A percentile compares a stretch with the other conserved stretches of the same genome.
Evolutionary conservation across 2,888 invertebrate species (phyloP).

Genomic region (Chaetogeoica ovagalla): DNA sequence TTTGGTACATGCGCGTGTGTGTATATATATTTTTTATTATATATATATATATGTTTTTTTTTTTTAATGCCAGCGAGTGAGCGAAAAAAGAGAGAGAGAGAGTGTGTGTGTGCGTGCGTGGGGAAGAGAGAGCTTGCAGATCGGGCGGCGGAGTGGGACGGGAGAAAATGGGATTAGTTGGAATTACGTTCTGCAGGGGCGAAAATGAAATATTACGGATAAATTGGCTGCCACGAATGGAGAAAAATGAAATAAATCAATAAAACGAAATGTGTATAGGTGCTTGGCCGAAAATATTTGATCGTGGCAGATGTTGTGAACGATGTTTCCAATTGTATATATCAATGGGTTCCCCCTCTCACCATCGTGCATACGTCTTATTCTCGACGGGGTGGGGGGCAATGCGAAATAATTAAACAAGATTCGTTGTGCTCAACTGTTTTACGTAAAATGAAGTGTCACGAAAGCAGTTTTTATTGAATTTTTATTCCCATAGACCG

Average conservation of each 20-base stretch:
- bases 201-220: slow-evolving; percentile 35
- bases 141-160: no score
- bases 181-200: slow-evolving; percentile 17
- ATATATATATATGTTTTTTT: not conserved
- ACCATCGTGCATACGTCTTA: no score
- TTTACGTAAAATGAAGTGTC: not conserved
- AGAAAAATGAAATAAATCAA: slow-evolving; percentile 25
- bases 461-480: not conserved
- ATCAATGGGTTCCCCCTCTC: not conserved
- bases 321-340: slow-evolving; percentile 22
- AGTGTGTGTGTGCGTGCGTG: no score
- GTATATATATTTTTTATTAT: not conserved
- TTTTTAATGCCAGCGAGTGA: not conserved
- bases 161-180: slow-evolving; percentile 24
- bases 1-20: not conserved
- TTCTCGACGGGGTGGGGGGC: no score
- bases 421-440: no score
- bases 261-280: not conserved
- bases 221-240: slow-evolving; percentile 13
- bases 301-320: slow-evolving; percentile 17
- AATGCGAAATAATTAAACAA: not conserved
- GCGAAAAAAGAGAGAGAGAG: not conserved
- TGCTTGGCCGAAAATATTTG: slow-evolving; percentile 1
- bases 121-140: not conserved
- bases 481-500: not conserved